Evolutionary conservation across 2,797 vertebrate genomes (phyloP), one percentile per base, ranked within the genome.

Genomic region (Dallia pectoralis): DNA sequence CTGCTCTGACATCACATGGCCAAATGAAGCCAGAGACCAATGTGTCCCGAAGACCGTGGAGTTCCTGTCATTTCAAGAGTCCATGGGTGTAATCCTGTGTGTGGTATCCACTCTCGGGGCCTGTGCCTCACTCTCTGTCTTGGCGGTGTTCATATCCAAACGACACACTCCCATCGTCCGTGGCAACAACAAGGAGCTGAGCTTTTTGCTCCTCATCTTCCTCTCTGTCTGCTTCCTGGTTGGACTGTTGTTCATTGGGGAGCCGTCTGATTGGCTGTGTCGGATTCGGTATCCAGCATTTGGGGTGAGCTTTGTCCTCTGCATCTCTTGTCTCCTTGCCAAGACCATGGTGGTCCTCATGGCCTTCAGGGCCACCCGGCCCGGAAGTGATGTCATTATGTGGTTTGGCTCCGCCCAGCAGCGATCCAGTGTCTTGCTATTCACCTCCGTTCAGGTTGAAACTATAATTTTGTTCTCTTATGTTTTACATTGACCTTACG

Each of bases 161-260:
- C 79, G 76, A 1, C 74, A 73, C 0, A 90, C 91, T 32, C 91
- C 91, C 0, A 76, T 91, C 81, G 91, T 62, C 14, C 25, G 90
- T 47, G 92, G 86, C 30, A 94, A 93, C 81, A 93, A 94, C 79
- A 92, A 90, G 79, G 91, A 93, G 66, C 64, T 93, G 47, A 93
- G 91, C 75, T 89, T 93, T 51, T 76, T 90, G 30, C 83, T 93
- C 32, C 78, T 94, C 12, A 49, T 90, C 1, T 92, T 91, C 36
- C 85, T 94, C 67, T 69, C 82, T 6, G 67, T 90, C 4, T 93
- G 92, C 73, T 94, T 93, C 72, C 86, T 94, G 48, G 85, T 89
- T 56, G 79, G 83, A 2, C 72, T 91, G 30, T 80, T 91, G 51
- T 93, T 93, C 48, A 88, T 94, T 36, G 93, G 91, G 0, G 79